Evolutionary conservation across 2,888 invertebrate species (phyloP), one percentile per base, ranked within the genome.

Genomic region (Drosophila prolongata): DNA sequence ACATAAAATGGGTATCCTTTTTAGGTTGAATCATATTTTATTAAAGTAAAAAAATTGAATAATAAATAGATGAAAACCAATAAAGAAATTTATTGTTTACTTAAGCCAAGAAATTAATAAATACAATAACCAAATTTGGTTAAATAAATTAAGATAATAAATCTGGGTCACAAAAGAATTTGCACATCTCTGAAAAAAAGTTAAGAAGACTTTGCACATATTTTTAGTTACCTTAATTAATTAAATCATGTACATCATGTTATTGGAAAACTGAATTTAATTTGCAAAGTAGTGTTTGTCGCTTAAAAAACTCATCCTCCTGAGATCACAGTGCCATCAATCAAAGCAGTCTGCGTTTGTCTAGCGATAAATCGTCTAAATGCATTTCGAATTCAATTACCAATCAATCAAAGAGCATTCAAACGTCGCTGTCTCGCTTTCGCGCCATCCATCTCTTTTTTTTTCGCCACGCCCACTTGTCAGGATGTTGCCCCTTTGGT

Each of bases 321-420:
- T 10, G 40, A 40, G 34, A 57, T 56, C 56, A 4, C 37, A 19
- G 37, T 8, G 14, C 46, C 62, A 66, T 66, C 65, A 62, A 62
- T 62, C 65, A 62, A n/a, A 35, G 40, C 58, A n/a, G 54, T 40
- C 46, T 40, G 24, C 34, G 46, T 34, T 53, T 53, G 65, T 47
- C 65, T 62, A 19, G 38, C 24, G 54, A 47, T 61, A 62, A 64
- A 64, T 66, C 65, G 40, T 27, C 40, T 40, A 62, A 66, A 46
- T 66, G 66, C 66, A 54, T 62, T 66, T 42, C 54, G 54, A 54
- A 62, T 64, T 62, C 66, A 66, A 66, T 66, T 64, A 66, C 54
- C 66, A 66, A 66, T 66, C 66, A 66, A 54, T 66, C 66, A 66
- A 66, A 66, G 66, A 62, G 66, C 66, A 64, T 66, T 35, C 65